Evolutionary conservation across 1,140 invertebrate genomes (phyloP), one percentile per base, ranked within the genome.

Genomic region (Drosophila pseudoobscura): DNA sequence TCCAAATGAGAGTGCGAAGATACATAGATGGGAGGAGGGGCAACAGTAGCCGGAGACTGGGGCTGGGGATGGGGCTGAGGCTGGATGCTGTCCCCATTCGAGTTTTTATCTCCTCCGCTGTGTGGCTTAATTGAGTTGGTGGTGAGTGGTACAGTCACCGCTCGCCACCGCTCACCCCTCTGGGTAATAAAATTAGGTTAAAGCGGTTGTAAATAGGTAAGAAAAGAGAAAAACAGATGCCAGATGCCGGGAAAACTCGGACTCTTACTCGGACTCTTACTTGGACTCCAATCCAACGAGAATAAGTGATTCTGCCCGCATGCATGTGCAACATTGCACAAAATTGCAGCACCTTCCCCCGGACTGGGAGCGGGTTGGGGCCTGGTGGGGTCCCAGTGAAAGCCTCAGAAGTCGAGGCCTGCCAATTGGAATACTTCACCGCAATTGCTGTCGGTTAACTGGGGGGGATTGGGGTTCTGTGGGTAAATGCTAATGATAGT

Each of bases 181-280:
- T 39, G 35, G 35, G 35, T 82, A 72, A 82, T 88, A 62, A 75
- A 87, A 87, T 87, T 87, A 88, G 82, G 78, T 78, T 87, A 88
- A 87, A 87, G 75, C 77, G 74, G 82, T 65, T 78, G 74, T 87
- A 78, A 85, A 87, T 78, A 77, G 82, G 68, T 75, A 61, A 70
- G 20, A 44, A n/a, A 53, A 41, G 9, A 47, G 56, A 65, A 79
- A 56, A 76, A 65, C 73, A 74, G 74, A 46, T 65, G 77, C 47
- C 49, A 74, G 69, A 46, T 65, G 77, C 47, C 49, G 8, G 62
- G 51, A 29, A 29, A 51, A 63, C 35, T 35, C 51, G 54, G 59
- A 62, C 62, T 55, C 41, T 24, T 31, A 15, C 39, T 44, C 39
- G 7, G 29, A 7, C 29, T 35, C 31, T 11, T 35, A 39, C 9